These are phyloP conservation scores for Oryzias sinensis DNA, from an alignment of 2,797 vertebrate genomes.

Conservation along the genomic window DNA sequence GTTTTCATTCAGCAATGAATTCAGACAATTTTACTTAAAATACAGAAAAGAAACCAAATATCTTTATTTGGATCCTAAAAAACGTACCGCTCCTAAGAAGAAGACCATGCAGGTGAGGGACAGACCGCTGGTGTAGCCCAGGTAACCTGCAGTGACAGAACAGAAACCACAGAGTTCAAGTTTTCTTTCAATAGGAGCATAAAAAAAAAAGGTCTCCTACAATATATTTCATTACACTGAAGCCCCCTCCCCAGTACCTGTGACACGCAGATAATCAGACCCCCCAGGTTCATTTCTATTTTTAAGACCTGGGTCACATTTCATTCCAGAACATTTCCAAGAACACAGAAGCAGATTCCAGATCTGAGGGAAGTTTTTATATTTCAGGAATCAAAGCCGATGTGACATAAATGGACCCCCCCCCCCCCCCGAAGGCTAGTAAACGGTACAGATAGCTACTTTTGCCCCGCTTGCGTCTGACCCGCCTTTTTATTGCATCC, in stretches of 20 bases:
- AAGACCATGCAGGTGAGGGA: conserved; percentile 98
- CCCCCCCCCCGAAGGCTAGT: too few relatives aligned
- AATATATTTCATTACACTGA: too few relatives aligned
- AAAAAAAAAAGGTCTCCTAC: too few relatives aligned
- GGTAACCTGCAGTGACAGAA: conserved; percentile 82
- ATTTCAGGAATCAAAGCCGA: background rate
- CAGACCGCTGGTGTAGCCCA: conserved; percentile 97
- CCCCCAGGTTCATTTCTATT: conserved; percentile 9
- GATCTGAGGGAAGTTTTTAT: background rate
- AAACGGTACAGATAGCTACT: too few relatives aligned
- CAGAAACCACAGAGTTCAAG: background rate
- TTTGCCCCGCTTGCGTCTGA: too few relatives aligned
- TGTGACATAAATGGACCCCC: too few relatives aligned
- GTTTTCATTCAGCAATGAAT: too few relatives aligned
- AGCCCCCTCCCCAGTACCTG: too few relatives aligned
- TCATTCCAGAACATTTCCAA: conserved; percentile 14
- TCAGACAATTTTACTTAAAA: too few relatives aligned
- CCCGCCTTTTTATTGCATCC: too few relatives aligned
- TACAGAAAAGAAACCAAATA: too few relatives aligned
- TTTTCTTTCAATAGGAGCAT: too few relatives aligned
- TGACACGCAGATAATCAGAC: background rate
- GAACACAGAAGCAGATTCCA: conserved; percentile 16
- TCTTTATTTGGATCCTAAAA: background rate
- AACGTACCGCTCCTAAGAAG: conserved; percentile 89
- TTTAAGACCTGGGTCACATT: conserved; percentile 20